Evolutionary conservation across 2,888 invertebrate species (phyloP).

Genomic region (Mesorhabditis sp.): DNA sequence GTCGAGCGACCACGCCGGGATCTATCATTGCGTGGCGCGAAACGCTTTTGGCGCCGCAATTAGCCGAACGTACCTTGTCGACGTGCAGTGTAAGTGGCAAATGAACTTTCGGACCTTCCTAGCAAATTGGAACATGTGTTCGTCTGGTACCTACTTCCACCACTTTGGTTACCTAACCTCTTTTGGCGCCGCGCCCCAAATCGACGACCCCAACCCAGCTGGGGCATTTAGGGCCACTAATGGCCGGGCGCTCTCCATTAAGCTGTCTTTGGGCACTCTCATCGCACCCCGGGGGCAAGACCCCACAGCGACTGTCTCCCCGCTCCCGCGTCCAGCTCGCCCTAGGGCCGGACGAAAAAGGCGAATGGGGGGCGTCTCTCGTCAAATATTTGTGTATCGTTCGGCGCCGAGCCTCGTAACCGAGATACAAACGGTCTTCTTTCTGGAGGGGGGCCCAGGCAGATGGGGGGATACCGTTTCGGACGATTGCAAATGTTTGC

Average conservation of each 20-base stretch:
- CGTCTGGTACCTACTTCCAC: no score
- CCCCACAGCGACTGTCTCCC: no score
- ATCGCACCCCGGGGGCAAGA: no score
- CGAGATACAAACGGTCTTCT: not conserved
- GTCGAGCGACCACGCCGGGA: not conserved
- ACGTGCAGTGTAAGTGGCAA: not conserved
- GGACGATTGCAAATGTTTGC: no score
- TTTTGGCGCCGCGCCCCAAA: no score
- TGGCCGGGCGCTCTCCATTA: not conserved
- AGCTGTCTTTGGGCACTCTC: no score
- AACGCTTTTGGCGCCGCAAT: not conserved
- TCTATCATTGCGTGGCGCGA: not conserved
- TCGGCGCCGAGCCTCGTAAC: constrained; percentile 1
- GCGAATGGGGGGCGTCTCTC: not conserved
- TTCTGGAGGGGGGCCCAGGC: not conserved
- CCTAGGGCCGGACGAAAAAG: not conserved
- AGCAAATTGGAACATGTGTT: no score
- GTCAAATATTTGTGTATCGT: constrained; percentile 2
- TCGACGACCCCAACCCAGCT: no score
- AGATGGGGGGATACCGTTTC: no score
- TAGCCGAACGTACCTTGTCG: not conserved
- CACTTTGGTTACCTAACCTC: no score
- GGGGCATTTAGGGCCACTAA: not conserved
- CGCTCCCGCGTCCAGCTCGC: no score
- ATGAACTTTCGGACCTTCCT: not conserved